These are phyloP conservation scores for Epizoanthus ramosus DNA, from an alignment of 92 coral and sea anemone genomes.

Conservation along the genomic window DNA sequence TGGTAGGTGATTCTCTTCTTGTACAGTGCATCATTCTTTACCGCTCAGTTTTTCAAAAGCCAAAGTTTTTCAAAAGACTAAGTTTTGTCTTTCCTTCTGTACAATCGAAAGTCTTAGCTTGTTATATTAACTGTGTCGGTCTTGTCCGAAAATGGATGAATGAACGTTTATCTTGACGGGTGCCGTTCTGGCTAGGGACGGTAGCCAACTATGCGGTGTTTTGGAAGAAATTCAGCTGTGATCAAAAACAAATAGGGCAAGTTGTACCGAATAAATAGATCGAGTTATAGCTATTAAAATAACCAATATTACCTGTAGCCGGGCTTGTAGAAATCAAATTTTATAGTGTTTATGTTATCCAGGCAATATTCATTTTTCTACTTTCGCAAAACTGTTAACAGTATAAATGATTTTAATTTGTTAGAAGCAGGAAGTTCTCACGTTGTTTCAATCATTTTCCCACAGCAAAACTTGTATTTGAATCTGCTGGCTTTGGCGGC, in stretches of 20 bases:
- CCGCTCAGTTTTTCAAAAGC: too few species aligned
- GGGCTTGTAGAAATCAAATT: too few species aligned
- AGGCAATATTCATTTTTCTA: too few species aligned
- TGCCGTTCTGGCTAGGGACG: neutral
- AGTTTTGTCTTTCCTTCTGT: neutral
- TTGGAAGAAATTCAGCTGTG: neutral
- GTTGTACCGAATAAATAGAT: neutral
- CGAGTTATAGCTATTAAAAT: neutral
- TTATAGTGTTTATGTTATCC: too few species aligned
- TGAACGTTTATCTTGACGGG: neutral
- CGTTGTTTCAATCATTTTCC: constrained; percentile 11
- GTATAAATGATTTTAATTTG: too few species aligned
- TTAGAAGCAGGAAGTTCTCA: too few species aligned
- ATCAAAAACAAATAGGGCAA: neutral
- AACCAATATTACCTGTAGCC: too few species aligned
- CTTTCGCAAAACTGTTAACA: too few species aligned
- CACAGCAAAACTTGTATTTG: constrained; percentile 69
- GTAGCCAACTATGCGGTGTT: neutral
- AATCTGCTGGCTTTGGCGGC: constrained; percentile 73
- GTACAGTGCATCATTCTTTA: too few species aligned
- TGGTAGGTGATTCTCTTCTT: constrained; percentile 48
- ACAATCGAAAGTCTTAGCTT: too few species aligned
- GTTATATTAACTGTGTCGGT: neutral
- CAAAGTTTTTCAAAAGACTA: too few species aligned
- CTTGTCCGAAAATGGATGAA: neutral